Percentiles rank a stretch among this genome's conserved stretches.
phyloP scores from a whole-genome alignment of 2,797 vertebrate genomes.

The Limosa lapponica region DNA sequence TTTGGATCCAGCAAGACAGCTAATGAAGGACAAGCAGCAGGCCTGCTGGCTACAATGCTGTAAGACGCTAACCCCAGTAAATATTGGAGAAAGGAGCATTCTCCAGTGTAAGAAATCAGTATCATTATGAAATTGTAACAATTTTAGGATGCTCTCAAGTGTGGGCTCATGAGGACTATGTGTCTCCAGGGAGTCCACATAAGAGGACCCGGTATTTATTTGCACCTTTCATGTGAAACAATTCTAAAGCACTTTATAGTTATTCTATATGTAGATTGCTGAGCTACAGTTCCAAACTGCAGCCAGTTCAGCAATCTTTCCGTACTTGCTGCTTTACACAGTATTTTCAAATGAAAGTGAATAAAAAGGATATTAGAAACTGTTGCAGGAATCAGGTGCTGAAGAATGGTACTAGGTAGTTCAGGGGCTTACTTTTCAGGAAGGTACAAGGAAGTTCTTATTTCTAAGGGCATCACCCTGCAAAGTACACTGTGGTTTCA shows the following conservation, averaged over 20 bases:
- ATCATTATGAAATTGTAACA: not conserved
- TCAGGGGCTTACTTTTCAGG: not conserved
- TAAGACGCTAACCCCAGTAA: not conserved
- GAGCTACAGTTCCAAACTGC: not conserved
- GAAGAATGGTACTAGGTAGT: not conserved
- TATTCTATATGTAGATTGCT: not conserved
- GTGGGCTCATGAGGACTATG: not conserved
- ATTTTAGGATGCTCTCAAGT: not conserved
- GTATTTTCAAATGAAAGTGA: not conserved
- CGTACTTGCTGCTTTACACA: not conserved
- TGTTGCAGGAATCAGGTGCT: not conserved
- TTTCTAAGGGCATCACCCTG: not conserved
- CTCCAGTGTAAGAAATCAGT: not conserved
- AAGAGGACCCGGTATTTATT: not conserved
- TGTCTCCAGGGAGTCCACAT: not conserved
- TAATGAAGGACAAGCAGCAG: not conserved
- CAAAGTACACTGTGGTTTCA: not conserved
- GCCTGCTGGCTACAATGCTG: not conserved
- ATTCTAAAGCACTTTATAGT: conserved; percentile 38
- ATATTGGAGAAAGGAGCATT: not conserved
- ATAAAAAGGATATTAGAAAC: not conserved
- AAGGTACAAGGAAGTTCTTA: not conserved
- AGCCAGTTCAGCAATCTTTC: not conserved
- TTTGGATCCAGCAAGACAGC: not conserved
- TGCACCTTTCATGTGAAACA: conserved; percentile 4